These are phyloP conservation scores for Psittacara wagleri DNA, from an alignment of 2,113 vertebrate genomes.

Conservation along the genomic window DNA sequence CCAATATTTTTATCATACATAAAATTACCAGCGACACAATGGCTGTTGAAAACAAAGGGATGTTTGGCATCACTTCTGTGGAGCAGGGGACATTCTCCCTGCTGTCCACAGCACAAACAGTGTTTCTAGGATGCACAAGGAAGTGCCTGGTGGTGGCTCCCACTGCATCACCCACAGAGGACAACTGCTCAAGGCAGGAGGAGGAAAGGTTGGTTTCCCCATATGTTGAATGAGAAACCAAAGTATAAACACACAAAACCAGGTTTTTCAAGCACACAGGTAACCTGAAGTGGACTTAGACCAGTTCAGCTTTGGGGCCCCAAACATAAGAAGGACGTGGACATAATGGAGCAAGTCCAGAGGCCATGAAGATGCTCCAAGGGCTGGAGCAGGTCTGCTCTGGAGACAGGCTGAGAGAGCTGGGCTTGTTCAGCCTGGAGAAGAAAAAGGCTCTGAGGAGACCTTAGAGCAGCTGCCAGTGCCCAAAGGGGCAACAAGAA, in stretches of 20 bases:
- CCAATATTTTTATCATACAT: background rate
- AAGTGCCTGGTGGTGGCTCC: background rate
- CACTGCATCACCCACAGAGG: background rate
- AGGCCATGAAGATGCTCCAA: accelerated
- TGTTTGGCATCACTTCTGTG: background rate
- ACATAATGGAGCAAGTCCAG: background rate
- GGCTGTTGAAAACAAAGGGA: background rate
- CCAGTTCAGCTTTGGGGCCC: background rate
- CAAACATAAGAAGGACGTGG: background rate
- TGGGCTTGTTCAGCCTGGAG: background rate
- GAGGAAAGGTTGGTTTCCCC: background rate
- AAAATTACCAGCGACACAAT: accelerated
- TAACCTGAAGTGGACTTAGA: background rate
- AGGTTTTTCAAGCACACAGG: background rate
- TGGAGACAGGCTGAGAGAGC: background rate
- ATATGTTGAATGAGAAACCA: background rate
- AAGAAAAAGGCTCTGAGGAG: background rate
- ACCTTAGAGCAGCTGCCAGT: background rate
- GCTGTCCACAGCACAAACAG: background rate
- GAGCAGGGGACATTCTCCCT: background rate
- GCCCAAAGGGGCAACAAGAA: background rate
- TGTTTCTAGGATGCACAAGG: background rate
- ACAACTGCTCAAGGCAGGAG: background rate
- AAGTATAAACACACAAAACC: background rate
- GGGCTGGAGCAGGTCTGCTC: background rate